phyloP scores from a whole-genome alignment of 2,113 vertebrate genomes.

The Dromiciops gliroides region DNA sequence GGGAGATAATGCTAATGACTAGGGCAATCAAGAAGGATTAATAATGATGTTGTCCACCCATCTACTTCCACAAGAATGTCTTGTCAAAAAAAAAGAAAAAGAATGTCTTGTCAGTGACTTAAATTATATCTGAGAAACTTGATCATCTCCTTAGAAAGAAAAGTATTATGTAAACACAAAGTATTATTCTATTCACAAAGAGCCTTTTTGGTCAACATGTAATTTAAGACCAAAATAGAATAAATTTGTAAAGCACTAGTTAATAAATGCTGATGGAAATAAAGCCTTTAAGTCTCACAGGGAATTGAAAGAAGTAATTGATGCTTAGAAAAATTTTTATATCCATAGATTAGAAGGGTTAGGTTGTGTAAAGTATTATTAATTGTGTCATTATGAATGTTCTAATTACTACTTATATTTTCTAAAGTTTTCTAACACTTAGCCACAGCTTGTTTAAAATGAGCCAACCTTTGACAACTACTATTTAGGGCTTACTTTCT shows the following conservation, averaged over 20 bases:
- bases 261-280: constrained; percentile 39
- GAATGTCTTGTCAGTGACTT: not conserved
- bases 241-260: not conserved
- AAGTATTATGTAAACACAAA: not conserved
- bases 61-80: not conserved
- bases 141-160: constrained; percentile 15
- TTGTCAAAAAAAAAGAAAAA: no score
- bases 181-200: not conserved
- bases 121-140: not conserved
- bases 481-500: constrained; percentile 42
- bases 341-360: constrained; percentile 46
- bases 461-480: constrained; percentile 23
- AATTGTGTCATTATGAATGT: constrained; percentile 42
- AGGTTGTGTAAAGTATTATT: constrained; percentile 43
- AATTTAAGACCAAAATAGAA: constrained; percentile 30
- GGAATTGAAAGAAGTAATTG: constrained; percentile 46
- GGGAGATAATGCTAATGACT: not conserved
- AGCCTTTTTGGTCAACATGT: not conserved
- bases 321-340: constrained; percentile 51
- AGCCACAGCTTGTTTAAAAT: constrained; percentile 45
- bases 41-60: not conserved
- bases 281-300: not conserved
- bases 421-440: constrained; percentile 52
- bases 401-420: constrained; percentile 37
- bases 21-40: not conserved